Evolutionary conservation across 37 sponge, comb jelly and placozoan species (phyloP), one percentile per base, ranked within the genome.

Genomic region (Oopsacas minuta): DNA sequence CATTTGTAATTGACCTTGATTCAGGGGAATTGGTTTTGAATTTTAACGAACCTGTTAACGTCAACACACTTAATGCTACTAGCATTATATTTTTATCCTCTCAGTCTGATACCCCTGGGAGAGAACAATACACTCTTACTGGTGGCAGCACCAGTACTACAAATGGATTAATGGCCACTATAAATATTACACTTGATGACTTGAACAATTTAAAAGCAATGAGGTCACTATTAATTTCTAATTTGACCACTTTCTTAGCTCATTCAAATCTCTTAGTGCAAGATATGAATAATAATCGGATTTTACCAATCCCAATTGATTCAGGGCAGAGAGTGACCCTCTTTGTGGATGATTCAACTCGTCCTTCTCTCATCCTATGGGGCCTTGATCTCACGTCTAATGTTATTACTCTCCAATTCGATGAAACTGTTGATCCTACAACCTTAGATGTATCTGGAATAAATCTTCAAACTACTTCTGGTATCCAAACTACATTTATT

Each of bases 11-110:
- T 0, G 39, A 93, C 86, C 30, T 95, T 22, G 90, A 95, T 39
- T 30, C 38, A 25, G 75, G 88, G 1, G 38, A 42, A 12, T 84
- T 95, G 61, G 52, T 69, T 23, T 51, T 95, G 36, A 83, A 82
- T 23, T 95, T 95, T 86, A 89, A 95, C 69, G 96, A 95, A 53
- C 96, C 96, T 1, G 39, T 95, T 30, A 88, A 95, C 82, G 88
- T 81, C 37, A 75, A 42, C 34, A 90, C 90, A 3, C 39, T 95
- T n/a, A 87, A 91, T 81, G 32, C 87, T 1, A 90, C 90, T 22
- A 36, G 81, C 28, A 32, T 95, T 38, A 90, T 90, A 1, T 81
- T 95, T 23, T 91, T 86, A 52, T 36, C 90, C 20, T 35, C 30
- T 81, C 15, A 52, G 12, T 38, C 7, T 0, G 82, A 82, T 0